A percentile compares a stretch with the other conserved stretches of the same genome.
Evolutionary conservation across 2,888 invertebrate species (phyloP).

Genomic region (Tiliacea citrago): DNA sequence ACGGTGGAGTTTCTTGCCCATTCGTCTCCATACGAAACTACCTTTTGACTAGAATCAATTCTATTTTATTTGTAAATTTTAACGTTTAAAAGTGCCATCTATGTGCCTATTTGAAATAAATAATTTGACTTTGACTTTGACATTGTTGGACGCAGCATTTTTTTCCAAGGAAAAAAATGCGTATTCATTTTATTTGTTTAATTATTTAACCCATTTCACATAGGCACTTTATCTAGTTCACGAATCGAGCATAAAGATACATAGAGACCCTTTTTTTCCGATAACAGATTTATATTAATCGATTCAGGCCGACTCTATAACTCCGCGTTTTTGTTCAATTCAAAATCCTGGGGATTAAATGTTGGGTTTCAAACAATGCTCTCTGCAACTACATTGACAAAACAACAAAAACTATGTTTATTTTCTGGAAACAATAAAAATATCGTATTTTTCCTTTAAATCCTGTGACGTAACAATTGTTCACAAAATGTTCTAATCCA

Average conservation of each 20-base stretch:
- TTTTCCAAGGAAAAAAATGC: background rate
- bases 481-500: constrained; percentile 18
- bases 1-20: no score
- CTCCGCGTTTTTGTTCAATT: constrained; percentile 32
- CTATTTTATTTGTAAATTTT: no score
- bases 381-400: constrained; percentile 22
- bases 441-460: constrained; percentile 5
- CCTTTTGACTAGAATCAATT: no score
- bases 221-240: background rate
- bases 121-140: no score
- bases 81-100: no score
- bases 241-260: background rate
- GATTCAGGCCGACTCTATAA: constrained; percentile 5
- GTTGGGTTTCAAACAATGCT: constrained; percentile 31
- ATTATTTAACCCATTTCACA: background rate
- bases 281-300: constrained; percentile 18
- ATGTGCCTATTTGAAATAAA: no score
- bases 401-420: constrained; percentile 23
- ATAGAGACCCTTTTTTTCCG: background rate
- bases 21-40: no score
- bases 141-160: no score
- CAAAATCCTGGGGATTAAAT: constrained; percentile 35
- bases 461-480: constrained; percentile 18
- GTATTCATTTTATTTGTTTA: no score
- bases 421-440: background rate